Base-by-base conservation (phyloP, 2,113 vertebrate species). In the Synodontis membranacea region DNA sequence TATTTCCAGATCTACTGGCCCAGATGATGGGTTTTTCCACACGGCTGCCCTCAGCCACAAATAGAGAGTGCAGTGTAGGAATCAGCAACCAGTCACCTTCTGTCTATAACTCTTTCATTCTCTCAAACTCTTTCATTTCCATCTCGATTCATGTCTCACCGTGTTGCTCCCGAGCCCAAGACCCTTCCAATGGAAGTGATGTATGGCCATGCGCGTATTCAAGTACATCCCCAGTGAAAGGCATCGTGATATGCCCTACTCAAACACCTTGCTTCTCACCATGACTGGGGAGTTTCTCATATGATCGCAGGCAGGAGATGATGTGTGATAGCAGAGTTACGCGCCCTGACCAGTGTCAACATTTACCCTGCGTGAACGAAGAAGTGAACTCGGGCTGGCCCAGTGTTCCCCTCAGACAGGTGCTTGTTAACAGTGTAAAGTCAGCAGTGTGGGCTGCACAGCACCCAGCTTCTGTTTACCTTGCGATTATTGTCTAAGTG, bases 1-100 rank as follows among this genome's bases (percentile, higher is more conserved):
- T 92, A 95, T 95, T 95, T 95, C 94, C 94, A 95, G 91, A 95
- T 94, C 93, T 94, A 94, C 92, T 95, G 94, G 93, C 94, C 93
- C 94, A 94, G 93, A 95, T 94, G 94, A 96, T 96, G 92, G 93
- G 93, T 95, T 95, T 95, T 95, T 95, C 93, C 93, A 94, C 94
- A 93, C 93, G 94, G 92, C 88, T 93, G 91, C 91, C 81, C 92
- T 81, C 93, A 91, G 92, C 92, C 91, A 93, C 94, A 95, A 95
- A 95, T 94, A 94, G 93, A 94, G 93, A 91, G 91, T 91, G 94
- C 50, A 46, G 85, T 83, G 91, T 81, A 37, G 75, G 34, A 79
- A 88, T 86, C 81, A 84, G 68, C 28, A 83, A 91, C 87, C 80
- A 87, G 86, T 90, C 88, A 89, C 88, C 89, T 89, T 74, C 84